Percentiles rank a stretch among this genome's conserved stretches.
These are phyloP conservation scores for Motacilla alba DNA, from an alignment of 2,113 vertebrate genomes.

Conservation along the genomic window DNA sequence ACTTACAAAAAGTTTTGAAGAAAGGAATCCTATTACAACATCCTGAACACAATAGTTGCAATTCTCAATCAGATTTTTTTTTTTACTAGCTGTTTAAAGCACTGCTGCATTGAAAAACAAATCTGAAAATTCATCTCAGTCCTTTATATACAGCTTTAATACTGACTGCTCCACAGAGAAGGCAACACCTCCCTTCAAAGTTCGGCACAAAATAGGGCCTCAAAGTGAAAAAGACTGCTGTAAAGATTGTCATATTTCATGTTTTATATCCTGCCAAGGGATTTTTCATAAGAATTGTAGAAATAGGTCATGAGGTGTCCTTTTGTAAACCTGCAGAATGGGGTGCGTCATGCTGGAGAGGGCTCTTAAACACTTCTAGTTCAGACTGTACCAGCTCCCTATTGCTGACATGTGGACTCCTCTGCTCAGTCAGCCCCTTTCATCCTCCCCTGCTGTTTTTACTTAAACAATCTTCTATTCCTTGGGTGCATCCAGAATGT, in stretches of 20 bases:
- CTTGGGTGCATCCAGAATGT: neutral
- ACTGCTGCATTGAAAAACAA: neutral
- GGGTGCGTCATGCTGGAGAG: neutral
- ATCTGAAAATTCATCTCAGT: neutral
- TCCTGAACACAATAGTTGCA: neutral
- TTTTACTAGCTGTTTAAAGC: neutral
- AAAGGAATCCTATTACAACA: neutral
- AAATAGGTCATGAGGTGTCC: neutral
- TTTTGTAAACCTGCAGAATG: neutral
- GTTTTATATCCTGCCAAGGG: neutral
- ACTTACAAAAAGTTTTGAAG: neutral
- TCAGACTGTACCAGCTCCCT: neutral
- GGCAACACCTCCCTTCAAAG: neutral
- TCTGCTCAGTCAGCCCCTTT: neutral
- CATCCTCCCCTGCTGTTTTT: neutral
- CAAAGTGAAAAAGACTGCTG: neutral
- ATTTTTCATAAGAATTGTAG: neutral
- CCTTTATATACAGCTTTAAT: neutral
- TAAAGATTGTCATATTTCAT: neutral
- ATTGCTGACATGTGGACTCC: neutral
- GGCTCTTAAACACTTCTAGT: neutral
- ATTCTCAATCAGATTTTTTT: neutral
- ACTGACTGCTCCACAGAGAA: neutral
- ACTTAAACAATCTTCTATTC: neutral
- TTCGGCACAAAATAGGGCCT: neutral